Base-by-base conservation (phyloP, 2,888 invertebrate species). In the Antheraea assamensis region DNA sequence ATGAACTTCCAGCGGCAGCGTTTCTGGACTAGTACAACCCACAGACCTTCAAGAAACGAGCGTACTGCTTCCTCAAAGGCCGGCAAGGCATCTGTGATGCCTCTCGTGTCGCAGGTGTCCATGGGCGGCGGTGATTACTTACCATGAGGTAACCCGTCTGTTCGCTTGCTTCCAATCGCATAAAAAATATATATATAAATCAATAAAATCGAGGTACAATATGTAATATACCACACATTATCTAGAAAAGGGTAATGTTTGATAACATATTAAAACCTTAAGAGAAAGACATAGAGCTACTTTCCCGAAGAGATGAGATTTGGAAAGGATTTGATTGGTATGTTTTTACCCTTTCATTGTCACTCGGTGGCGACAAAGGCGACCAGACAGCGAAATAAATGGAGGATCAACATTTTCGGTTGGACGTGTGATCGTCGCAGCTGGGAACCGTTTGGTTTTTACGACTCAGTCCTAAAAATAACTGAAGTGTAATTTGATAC, bases 361-460 rank as follows among this genome's bases (percentile, higher is more conserved):
- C 61, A 79, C 76, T 79, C 79, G 71, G 64, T 52, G 73, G 72
- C 74, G 61, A 76, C 75, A 71, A 77, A 77, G 75, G 75, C 71
- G 75, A 77, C 52, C 61, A 27, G 72, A 68, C 24, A 66, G 68
- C 72, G 72, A 42, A 55, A 68, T 68, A 70, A 68, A 70, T 72
- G 68, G 68, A 68, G 66, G 68, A 31, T 55, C 72, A 47, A 72
- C 72, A 35, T 72, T 72, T 66, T 72, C 35, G 72, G 35, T 72
- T 35, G 24, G 31, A 17, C 61, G 70, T 52, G 72, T 70, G 68
- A 72, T 68, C 47, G 55, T 64, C 61, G 27, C 30, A 27, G 61
- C 2, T 24, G 58, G 24, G 8, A 58, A 21, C 30, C 61, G n/a
- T 21, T 8, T n/a, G 19, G 68, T 24, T 72, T 71, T 68, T 64